Evolutionary conservation across 2,797 vertebrate genomes (phyloP), one percentile per base, ranked within the genome.

Genomic region (Epinephelus coioides): DNA sequence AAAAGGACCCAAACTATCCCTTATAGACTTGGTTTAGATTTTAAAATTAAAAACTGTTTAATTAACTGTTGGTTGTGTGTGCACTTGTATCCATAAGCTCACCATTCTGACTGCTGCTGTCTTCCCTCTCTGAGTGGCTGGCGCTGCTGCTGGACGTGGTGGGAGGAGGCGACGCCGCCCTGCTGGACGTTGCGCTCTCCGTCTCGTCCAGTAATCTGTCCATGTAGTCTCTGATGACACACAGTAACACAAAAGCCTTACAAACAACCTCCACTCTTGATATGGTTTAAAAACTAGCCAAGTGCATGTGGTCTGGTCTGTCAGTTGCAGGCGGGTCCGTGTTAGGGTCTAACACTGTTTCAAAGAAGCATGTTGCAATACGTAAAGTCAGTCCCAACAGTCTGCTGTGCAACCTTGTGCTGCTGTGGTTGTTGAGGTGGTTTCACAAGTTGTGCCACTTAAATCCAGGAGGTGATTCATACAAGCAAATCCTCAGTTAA

Each of bases 151-250:
- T 97, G 77, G 97, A 98, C 21, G 96, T 93, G 5, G 96, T 96
- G 30, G 97, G 96, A 1, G 98, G 97, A 7, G 97, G 97, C 4
- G 96, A 97, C 0, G 96, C 96, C 2, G 97, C 97, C 49, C 96
- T 89, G 65, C 97, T 98, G 77, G 97, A 97, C 0, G 97, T 95
- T 0, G 97, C 95, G 3, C 97, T 98, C 90, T 98, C 98, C 0
- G 96, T 97, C 88, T 99, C 97, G 51, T 98, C 97, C 84, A 98
- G 89, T 81, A 97, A 95, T n/a, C 97, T 96, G 79, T 98, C 98
- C 97, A 98, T 98, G 85, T 98, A 98, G 91, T 98, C 97, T 88
- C 98, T 99, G 84, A 62, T 74, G 72, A 87, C 25, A 92, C 60
- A 91, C 46, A 91, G 15, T 61, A 25, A 34, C 46, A 70, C 43